These are phyloP conservation scores for Stenolophus ochropezus DNA, from an alignment of 2,888 invertebrate species.

Conservation along the genomic window DNA sequence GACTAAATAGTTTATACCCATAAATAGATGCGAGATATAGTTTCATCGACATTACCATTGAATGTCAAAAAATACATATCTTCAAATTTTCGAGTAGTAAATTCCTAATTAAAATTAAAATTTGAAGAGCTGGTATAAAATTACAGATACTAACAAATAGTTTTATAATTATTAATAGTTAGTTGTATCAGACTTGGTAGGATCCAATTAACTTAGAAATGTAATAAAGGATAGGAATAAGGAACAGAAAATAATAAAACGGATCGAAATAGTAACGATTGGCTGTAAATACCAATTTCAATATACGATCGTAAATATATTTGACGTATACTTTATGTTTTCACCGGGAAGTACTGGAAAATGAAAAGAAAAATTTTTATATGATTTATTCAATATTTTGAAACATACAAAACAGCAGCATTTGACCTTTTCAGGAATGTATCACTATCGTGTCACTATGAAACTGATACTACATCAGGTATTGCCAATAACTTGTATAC, in stretches of 20 bases:
- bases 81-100: no score
- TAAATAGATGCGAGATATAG: no score
- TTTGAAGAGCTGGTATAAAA: no score
- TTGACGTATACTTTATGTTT: not conserved
- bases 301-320: not conserved
- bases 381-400: slow-evolving; percentile 36
- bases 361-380: slow-evolving; percentile 3
- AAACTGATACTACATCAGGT: slow-evolving; percentile 10
- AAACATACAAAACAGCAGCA: slow-evolving; percentile 5
- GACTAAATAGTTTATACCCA: no score
- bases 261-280: not conserved
- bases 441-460: slow-evolving; percentile 8
- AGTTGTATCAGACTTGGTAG: no score
- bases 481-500: not conserved
- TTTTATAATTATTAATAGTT: no score
- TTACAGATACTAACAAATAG: no score
- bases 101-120: no score
- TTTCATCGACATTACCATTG: no score
- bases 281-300: not conserved
- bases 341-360: not conserved
- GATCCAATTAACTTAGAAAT: no score
- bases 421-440: slow-evolving; percentile 12
- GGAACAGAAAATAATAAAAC: not conserved
- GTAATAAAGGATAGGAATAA: no score
- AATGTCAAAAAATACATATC: no score